Evolutionary conservation across 2,797 vertebrate species (phyloP), one percentile per base, ranked within the genome.

Genomic region (Carapus acus): DNA sequence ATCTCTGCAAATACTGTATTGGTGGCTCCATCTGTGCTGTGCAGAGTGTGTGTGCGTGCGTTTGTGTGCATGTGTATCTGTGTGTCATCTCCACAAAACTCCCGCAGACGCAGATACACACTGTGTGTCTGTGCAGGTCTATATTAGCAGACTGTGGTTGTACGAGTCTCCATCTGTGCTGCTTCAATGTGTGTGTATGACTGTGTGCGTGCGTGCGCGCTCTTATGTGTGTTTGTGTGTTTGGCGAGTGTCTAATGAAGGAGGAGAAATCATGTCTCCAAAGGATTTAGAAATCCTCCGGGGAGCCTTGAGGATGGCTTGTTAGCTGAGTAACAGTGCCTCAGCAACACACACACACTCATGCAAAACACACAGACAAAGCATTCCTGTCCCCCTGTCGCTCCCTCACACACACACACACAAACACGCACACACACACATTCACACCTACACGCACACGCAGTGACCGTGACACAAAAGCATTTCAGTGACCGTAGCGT

Each of bases 261-360:
- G 23, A 9, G 38, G 23, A 43, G 17, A 27, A 57, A 56, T 33
- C 6, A 33, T 27, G 41, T 53, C 57, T 73, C 65, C 43, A 41
- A 70, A 63, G 62, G 64, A 63, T 54, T 54, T 58, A 43, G 41
- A 60, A 60, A 73, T 54, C 22, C 66, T 53, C 54, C 21, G 11
- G 66, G 66, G 66, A 67, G 56, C 38, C 24, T 29, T 67, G 49
- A 69, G 62, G 51, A 59, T 1, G 18, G 61, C 58, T 68, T 71
- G 49, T 77, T 73, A 68, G 66, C 22, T 33, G 44, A 42, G 58
- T 54, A 72, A 62, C 52, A 56, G 48, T 44, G 43, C 66, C 47
- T 62, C 2, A 37, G 19, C 29, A 18, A 31, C 43, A 44, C 3
- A 49, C 24, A 34, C 21, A 58, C 24, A 52, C 4, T 8, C 14